Conservation (phyloP, 2,888 invertebrate species). For the Dryobotodes eremita region DNA sequence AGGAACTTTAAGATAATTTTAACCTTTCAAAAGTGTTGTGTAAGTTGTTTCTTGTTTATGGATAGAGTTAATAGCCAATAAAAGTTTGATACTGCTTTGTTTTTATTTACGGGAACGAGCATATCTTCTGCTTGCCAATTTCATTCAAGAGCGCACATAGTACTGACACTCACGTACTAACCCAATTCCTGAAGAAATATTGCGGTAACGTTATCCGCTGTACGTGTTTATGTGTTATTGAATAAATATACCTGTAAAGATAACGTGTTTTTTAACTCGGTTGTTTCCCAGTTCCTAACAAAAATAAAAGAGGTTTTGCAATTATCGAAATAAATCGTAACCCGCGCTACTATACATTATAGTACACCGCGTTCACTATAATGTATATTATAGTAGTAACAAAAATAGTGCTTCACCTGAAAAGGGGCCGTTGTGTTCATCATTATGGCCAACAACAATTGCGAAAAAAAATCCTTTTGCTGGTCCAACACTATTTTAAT, state of each 20-base stretch:
- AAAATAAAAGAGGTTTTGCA: neutral
- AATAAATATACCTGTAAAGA: neutral
- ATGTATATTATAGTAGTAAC: neutral
- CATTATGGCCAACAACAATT: neutral
- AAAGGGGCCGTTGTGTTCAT: neutral
- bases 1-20: constrained; percentile 22
- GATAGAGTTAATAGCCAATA: constrained; percentile 5
- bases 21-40: constrained; percentile 44
- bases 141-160: neutral
- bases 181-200: constrained; percentile 43
- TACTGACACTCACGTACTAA: constrained; percentile 25
- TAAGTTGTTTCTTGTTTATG: constrained; percentile 22
- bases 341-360: neutral
- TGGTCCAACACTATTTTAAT: no score
- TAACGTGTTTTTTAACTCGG: neutral
- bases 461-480: neutral
- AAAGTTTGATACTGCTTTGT: constrained; percentile 2
- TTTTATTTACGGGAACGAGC: neutral
- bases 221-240: constrained; percentile 24
- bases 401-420: neutral
- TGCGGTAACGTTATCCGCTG: constrained; percentile 7
- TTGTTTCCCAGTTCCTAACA: neutral
- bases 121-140: constrained; percentile 2
- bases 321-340: neutral
- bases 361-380: no score